Conservation (phyloP, 2,888 invertebrate species). For the Lymantria dispar region DNA sequence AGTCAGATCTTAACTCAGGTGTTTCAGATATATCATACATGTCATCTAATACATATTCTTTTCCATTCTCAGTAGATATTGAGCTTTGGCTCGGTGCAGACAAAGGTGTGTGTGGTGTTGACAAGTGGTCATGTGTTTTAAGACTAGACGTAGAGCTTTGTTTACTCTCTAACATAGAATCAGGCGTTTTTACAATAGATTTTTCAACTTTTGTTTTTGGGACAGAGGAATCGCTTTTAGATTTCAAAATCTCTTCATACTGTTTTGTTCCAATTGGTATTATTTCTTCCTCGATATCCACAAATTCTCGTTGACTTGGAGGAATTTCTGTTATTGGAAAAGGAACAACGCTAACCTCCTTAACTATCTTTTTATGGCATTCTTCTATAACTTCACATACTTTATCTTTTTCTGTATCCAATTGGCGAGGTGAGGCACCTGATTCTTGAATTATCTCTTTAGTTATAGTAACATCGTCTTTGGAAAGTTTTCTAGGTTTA, state of each 20-base stretch:
- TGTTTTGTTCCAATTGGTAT: slow-evolving; percentile 68
- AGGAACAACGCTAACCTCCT: slow-evolving; percentile 67
- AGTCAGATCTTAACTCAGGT: slow-evolving; percentile 80
- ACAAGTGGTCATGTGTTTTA: slow-evolving; percentile 77
- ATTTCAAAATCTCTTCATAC: slow-evolving; percentile 76
- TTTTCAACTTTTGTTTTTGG: slow-evolving; percentile 75
- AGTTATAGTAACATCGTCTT: slow-evolving; percentile 44
- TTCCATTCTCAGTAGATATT: slow-evolving; percentile 84
- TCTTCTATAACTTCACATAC: slow-evolving; percentile 49
- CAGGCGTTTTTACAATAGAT: slow-evolving; percentile 64
- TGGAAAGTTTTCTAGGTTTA: slow-evolving; percentile 50
- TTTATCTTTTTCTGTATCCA: slow-evolving; percentile 7
- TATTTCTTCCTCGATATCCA: slow-evolving; percentile 74
- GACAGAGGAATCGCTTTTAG: slow-evolving; percentile 77
- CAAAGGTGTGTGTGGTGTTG: slow-evolving; percentile 83
- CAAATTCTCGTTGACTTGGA: slow-evolving; percentile 74
- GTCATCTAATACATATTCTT: slow-evolving; percentile 84
- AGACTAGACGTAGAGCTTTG: slow-evolving; percentile 83
- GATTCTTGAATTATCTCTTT: slow-evolving; percentile 46
- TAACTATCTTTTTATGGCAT: slow-evolving; percentile 59
- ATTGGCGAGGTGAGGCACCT: slow-evolving; percentile 40
- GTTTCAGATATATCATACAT: slow-evolving; percentile 83
- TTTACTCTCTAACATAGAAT: slow-evolving; percentile 73
- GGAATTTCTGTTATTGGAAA: slow-evolving; percentile 71
- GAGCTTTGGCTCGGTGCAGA: slow-evolving; percentile 85